A percentile compares a stretch with the other conserved stretches of the same genome.
Conservation (phyloP, 2,888 invertebrate species). For the Protophormia terraenovae region DNA sequence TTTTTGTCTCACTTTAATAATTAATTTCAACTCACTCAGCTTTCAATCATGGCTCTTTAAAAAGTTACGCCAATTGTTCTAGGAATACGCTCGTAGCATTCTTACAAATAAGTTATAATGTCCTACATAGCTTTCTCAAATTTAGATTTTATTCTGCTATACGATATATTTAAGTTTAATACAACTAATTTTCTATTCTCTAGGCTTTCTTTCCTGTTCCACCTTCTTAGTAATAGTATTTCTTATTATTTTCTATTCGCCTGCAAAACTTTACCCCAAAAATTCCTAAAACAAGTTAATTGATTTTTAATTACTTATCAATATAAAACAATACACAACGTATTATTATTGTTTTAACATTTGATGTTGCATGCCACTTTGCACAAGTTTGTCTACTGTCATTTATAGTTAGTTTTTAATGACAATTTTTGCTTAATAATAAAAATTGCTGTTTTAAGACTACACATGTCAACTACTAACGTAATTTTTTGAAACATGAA, state of each 20-base stretch:
- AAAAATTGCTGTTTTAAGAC: slow-evolving; percentile 12
- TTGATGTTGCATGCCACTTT: neutral
- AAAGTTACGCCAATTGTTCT: no score
- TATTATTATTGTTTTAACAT: neutral
- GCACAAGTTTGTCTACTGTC: neutral
- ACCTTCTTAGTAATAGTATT: no score
- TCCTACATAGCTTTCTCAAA: no score
- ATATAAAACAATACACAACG: neutral
- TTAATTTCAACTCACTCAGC: no score
- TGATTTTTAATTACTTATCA: slow-evolving; percentile 40
- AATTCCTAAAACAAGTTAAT: neutral
- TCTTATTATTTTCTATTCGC: neutral
- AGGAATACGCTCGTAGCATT: no score
- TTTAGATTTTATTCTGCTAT: no score
- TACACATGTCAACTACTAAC: slow-evolving; percentile 36
- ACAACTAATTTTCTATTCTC: no score
- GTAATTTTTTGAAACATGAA: neutral
- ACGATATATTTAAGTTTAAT: no score
- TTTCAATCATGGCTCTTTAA: no score
- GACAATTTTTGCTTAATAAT: slow-evolving; percentile 33
- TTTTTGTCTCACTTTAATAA: no score
- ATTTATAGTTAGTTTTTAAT: slow-evolving; percentile 27
- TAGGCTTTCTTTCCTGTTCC: no score
- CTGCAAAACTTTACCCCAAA: neutral
- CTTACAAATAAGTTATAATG: no score